phyloP scores from a whole-genome alignment of 2,797 vertebrate genomes.

The Galagoides demidoff region DNA sequence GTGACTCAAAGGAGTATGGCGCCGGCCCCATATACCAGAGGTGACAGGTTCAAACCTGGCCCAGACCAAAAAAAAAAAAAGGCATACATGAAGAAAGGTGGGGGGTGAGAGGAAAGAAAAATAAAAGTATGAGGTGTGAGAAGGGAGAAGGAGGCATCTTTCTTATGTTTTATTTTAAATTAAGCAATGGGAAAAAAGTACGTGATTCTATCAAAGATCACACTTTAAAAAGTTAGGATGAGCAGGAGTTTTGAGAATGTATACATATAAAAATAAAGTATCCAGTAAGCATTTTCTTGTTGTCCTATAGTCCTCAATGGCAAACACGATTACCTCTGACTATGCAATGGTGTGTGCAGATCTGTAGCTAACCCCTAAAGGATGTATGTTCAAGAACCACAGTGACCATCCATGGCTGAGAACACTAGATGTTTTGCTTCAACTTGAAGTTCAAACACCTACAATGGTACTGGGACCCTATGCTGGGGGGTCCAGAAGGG shows the following conservation, averaged over 20 bases:
- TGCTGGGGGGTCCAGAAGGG: not conserved
- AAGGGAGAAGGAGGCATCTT: not conserved
- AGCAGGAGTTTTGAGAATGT: conserved; percentile 1
- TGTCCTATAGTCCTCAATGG: not conserved
- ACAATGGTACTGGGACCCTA: no score
- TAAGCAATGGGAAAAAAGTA: not conserved
- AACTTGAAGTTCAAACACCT: not conserved
- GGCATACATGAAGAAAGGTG: not conserved
- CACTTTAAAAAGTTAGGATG: not conserved
- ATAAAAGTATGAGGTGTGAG: not conserved
- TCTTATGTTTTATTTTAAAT: conserved; percentile 11
- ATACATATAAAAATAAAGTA: not conserved
- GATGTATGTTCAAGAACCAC: not conserved
- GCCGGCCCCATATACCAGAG: no score
- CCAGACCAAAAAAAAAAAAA: not conserved
- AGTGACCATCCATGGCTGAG: not conserved
- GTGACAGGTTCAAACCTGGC: no score
- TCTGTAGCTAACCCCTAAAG: not conserved
- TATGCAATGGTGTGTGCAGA: not conserved
- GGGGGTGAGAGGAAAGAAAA: not conserved
- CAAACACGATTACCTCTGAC: not conserved
- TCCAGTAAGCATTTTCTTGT: not conserved
- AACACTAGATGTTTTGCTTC: not conserved
- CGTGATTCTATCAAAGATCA: not conserved
- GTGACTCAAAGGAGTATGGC: no score